Evolutionary conservation across 2,888 invertebrate genomes (phyloP).

Genomic region (Drosophila quinaria): DNA sequence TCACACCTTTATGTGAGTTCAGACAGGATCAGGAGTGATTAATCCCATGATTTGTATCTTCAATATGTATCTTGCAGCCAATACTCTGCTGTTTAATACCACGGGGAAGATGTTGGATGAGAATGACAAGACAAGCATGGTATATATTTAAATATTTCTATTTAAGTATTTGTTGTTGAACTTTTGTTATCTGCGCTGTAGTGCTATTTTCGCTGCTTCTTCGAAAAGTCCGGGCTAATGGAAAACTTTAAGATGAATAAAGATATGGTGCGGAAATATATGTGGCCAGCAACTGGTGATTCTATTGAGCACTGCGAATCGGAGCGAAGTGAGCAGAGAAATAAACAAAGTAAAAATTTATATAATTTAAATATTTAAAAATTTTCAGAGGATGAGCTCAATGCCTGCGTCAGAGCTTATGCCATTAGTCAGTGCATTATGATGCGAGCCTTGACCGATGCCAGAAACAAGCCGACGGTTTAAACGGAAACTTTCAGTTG

Average conservation of each 20-base stretch:
- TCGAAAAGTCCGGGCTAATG: conserved; percentile 86
- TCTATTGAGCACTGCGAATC: conserved; percentile 82
- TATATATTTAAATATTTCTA: conserved; percentile 66
- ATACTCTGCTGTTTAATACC: conserved; percentile 86
- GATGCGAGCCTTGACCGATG: conserved; percentile 82
- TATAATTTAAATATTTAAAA: neutral
- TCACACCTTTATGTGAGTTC: conserved; percentile 86
- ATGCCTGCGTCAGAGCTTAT: conserved; percentile 87
- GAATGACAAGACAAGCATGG: conserved; percentile 87
- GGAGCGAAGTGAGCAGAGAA: conserved; percentile 75
- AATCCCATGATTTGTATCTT: too few species aligned
- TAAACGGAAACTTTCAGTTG: conserved; percentile 12
- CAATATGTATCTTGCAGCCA: conserved; percentile 82
- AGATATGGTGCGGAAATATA: conserved; percentile 84
- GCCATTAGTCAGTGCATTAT: conserved; percentile 87
- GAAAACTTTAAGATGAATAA: conserved; percentile 86
- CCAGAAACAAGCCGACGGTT: conserved; percentile 74
- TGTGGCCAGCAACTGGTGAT: conserved; percentile 84
- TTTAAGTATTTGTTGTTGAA: neutral
- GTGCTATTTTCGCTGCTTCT: conserved; percentile 88
- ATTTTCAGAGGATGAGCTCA: conserved; percentile 79
- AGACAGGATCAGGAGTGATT: neutral
- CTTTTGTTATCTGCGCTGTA: conserved; percentile 49
- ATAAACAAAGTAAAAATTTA: too few species aligned
- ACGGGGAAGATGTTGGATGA: conserved; percentile 88